These are phyloP conservation scores for Calyptomena viridis DNA, from an alignment of 2,113 vertebrate species.

Conservation along the genomic window DNA sequence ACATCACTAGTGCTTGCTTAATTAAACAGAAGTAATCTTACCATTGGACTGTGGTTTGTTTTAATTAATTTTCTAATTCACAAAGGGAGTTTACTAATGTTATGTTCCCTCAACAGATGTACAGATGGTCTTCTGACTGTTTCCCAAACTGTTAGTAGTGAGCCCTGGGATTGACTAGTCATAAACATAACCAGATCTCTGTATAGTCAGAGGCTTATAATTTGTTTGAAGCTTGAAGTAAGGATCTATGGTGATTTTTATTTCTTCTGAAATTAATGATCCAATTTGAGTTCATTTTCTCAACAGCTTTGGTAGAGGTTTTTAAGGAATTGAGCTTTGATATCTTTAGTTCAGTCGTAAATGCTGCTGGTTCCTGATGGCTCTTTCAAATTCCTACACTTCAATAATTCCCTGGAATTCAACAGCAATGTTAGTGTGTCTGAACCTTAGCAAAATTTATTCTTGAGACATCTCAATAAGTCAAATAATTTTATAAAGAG, in stretches of 20 bases:
- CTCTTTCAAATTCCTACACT: not conserved
- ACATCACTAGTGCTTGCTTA: not conserved
- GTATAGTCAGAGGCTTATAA: not conserved
- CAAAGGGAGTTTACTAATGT: not conserved
- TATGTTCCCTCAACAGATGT: not conserved
- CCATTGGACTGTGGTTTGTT: not conserved
- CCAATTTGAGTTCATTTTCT: not conserved
- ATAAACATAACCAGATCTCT: not conserved
- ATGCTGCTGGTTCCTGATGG: not conserved
- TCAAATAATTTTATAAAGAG: not conserved
- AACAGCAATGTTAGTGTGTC: not conserved
- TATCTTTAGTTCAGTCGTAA: not conserved
- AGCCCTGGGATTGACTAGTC: not conserved
- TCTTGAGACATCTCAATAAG: not conserved
- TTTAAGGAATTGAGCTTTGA: not conserved
- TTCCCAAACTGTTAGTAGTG: not conserved
- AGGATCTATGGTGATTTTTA: not conserved
- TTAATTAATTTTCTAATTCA: not conserved
- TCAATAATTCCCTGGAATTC: not conserved
- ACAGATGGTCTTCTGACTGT: not conserved
- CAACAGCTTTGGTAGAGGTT: not conserved
- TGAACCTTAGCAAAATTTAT: not conserved
- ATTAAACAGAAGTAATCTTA: not conserved
- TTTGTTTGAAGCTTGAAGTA: not conserved
- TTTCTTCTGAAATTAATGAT: not conserved